Conservation (phyloP, 2,113 vertebrate genomes). For the Chaenocephalus aceratus region DNA sequence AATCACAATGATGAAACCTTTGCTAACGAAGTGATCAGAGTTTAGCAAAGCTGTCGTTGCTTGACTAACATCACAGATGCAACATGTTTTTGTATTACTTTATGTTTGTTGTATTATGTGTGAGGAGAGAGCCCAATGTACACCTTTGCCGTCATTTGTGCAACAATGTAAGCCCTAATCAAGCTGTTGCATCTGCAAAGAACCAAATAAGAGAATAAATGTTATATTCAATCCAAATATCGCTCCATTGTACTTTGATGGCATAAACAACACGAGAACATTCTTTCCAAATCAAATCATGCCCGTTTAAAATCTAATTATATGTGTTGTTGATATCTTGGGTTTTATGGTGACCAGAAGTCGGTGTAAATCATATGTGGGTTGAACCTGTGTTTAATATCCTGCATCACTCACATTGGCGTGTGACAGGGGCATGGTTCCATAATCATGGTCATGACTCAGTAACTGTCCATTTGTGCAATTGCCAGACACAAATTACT, state of each 20-base stretch:
- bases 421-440: slow-evolving; percentile 31
- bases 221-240: not conserved
- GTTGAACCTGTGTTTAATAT: slow-evolving; percentile 11
- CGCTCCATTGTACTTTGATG: not conserved
- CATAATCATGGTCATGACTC: slow-evolving; percentile 32
- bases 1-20: slow-evolving; percentile 12
- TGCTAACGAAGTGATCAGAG: not conserved
- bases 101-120: not conserved
- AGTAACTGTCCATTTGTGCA: slow-evolving; percentile 47
- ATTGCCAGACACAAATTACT: slow-evolving; percentile 42
- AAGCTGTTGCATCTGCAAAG: not conserved
- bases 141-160: not conserved
- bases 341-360: slow-evolving; percentile 19
- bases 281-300: not conserved
- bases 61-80: slow-evolving; percentile 10
- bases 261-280: not conserved
- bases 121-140: no score
- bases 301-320: not conserved
- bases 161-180: not conserved
- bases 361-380: slow-evolving; percentile 10
- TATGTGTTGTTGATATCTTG: not conserved
- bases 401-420: slow-evolving; percentile 7
- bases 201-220: not conserved
- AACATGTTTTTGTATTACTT: not conserved
- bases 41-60: slow-evolving; percentile 9